Percentiles rank a stretch among this genome's conserved stretches.
phyloP scores from a whole-genome alignment of 30 jellyfish, hydroid and myxozoan genomes.

The Cassiopea xamachana region DNA sequence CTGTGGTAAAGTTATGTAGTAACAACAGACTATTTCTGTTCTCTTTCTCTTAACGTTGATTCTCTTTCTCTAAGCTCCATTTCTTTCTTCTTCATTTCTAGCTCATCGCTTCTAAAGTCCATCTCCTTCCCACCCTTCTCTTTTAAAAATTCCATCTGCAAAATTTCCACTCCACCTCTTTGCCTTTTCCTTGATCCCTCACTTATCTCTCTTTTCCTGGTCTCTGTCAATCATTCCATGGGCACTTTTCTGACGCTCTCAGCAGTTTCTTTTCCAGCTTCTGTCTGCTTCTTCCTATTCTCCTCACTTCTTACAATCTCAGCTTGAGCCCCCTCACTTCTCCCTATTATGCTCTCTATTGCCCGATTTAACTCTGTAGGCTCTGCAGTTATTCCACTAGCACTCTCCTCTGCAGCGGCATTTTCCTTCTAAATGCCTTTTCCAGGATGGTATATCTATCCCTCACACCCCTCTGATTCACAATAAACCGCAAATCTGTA shows the following conservation, averaged over 20 bases:
- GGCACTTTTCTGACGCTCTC: conserved; percentile 29
- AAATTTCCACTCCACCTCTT: conserved; percentile 13
- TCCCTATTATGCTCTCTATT: conserved; percentile 4
- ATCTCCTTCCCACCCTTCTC: conserved; percentile 16
- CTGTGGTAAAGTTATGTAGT: too few species aligned
- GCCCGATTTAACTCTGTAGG: conserved; percentile 17
- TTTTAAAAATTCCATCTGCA: conserved; percentile 18
- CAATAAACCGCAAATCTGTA: not conserved
- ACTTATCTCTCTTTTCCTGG: not conserved
- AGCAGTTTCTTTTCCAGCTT: conserved; percentile 20
- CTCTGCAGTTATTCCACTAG: conserved; percentile 31
- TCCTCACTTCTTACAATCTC: not conserved
- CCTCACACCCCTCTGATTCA: conserved; percentile 38
- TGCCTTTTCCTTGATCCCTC: conserved; percentile 5
- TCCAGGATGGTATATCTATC: conserved; percentile 3
- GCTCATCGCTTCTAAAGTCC: conserved; percentile 6
- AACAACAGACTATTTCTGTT: too few species aligned
- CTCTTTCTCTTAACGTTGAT: not conserved
- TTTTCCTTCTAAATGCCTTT: not conserved
- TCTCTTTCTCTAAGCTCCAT: not conserved
- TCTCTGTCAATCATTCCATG: conserved; percentile 18
- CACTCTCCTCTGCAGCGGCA: conserved; percentile 12
- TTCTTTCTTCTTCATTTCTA: conserved; percentile 10
- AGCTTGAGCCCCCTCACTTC: conserved; percentile 30
- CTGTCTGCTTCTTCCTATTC: not conserved